These are phyloP conservation scores for Cisticola juncidis DNA, from an alignment of 2,113 vertebrate genomes.

Conservation along the genomic window DNA sequence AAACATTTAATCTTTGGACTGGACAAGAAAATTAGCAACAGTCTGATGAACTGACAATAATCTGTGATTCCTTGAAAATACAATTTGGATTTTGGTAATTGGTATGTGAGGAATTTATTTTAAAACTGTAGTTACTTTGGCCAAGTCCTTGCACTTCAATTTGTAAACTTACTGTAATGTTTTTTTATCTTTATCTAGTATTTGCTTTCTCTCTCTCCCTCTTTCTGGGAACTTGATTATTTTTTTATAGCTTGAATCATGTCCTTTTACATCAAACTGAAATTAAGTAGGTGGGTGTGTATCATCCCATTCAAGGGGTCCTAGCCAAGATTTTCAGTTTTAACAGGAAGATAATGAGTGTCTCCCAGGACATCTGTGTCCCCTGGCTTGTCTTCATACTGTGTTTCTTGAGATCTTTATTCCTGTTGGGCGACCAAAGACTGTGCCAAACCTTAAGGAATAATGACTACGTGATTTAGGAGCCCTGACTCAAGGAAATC, in stretches of 20 bases:
- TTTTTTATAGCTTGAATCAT: background rate
- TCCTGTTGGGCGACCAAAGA: accelerated
- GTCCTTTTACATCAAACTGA: background rate
- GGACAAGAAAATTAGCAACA: background rate
- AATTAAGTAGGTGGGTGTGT: background rate
- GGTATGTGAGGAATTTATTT: background rate
- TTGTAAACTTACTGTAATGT: background rate
- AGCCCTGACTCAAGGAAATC: background rate
- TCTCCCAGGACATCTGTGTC: background rate
- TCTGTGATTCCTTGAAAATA: background rate
- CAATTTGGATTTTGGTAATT: background rate
- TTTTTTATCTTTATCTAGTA: background rate
- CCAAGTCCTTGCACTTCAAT: background rate
- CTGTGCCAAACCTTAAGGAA: background rate
- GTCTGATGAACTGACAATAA: background rate
- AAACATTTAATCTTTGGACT: background rate
- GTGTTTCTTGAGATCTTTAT: background rate
- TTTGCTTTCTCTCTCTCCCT: background rate
- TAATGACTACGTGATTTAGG: background rate
- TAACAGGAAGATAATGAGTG: background rate
- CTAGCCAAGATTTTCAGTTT: background rate
- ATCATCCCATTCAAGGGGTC: background rate
- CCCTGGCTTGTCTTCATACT: background rate
- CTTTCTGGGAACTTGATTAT: background rate
- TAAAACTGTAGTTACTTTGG: background rate